phyloP scores from a whole-genome alignment of 2,888 invertebrate species.

The Artemia sinica region DNA sequence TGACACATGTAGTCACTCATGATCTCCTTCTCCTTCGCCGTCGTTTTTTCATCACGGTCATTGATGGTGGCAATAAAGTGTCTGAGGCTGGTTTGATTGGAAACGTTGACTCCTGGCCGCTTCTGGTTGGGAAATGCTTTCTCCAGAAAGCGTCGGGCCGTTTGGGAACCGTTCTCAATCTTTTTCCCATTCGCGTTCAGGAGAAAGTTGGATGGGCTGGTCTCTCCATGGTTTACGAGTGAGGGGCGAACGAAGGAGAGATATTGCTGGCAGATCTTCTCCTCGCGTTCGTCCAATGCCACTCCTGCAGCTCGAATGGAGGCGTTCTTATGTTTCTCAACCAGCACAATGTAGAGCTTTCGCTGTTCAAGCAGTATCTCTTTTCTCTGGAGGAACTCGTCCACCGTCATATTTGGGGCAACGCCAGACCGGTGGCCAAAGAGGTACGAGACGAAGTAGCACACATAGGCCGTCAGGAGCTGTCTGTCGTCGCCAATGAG shows the following conservation, averaged over 20 bases:
- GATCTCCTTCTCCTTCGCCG: too few relatives aligned
- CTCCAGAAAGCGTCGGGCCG: too few relatives aligned
- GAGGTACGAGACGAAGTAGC: constrained; percentile 7
- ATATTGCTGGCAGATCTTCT: background rate
- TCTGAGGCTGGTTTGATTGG: too few relatives aligned
- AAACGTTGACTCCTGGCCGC: too few relatives aligned
- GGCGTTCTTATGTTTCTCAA: background rate
- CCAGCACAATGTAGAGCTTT: background rate
- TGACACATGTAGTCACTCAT: too few relatives aligned
- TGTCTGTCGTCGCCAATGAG: background rate
- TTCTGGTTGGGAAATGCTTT: too few relatives aligned
- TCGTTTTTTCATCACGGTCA: too few relatives aligned
- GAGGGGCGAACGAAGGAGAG: constrained; percentile 2
- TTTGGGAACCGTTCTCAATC: too few relatives aligned
- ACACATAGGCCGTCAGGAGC: background rate
- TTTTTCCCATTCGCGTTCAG: too few relatives aligned
- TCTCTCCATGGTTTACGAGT: too few relatives aligned
- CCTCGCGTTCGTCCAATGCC: background rate
- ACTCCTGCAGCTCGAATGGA: background rate
- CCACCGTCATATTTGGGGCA: background rate
- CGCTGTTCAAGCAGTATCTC: background rate
- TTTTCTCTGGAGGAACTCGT: background rate
- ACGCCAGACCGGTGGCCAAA: background rate
- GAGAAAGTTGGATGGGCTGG: too few relatives aligned
- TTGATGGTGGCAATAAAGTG: too few relatives aligned